Percentiles rank a stretch among this genome's conserved stretches.
phyloP scores from a whole-genome alignment of 2,113 vertebrate genomes.

The Mionectes macconnelli region DNA sequence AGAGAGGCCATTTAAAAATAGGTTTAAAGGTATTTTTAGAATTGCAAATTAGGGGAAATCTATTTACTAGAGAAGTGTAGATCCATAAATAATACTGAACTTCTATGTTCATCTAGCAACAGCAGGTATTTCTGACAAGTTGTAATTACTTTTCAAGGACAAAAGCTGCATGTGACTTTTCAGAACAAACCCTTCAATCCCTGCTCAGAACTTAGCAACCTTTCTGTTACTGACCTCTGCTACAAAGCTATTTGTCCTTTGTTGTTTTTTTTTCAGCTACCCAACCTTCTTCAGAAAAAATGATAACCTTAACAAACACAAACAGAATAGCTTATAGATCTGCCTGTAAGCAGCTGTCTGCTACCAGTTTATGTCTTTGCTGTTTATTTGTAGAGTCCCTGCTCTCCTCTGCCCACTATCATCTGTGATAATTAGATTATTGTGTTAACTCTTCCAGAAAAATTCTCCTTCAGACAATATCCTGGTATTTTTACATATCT shows the following conservation, averaged over 20 bases:
- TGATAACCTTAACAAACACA: not conserved
- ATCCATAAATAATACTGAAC: not conserved
- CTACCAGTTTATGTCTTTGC: not conserved
- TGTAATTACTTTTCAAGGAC: slow-evolving; percentile 20
- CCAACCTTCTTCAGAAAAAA: not conserved
- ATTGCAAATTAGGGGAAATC: slow-evolving; percentile 25
- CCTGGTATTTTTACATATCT: not conserved
- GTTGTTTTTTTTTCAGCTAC: not conserved
- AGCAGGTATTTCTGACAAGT: slow-evolving; percentile 13
- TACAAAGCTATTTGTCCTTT: not conserved
- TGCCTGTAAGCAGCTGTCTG: not conserved
- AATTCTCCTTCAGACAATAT: not conserved
- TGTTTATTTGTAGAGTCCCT: not conserved
- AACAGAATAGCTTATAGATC: not conserved
- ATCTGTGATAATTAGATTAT: not conserved
- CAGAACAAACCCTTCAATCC: not conserved
- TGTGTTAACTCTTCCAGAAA: not conserved
- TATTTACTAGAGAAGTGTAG: slow-evolving; percentile 21
- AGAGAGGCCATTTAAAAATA: slow-evolving; percentile 22
- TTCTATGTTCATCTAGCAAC: slow-evolving; percentile 16
- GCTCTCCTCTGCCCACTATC: not conserved
- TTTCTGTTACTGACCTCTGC: slow-evolving; percentile 1
- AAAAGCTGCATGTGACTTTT: not conserved
- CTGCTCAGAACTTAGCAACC: not conserved
- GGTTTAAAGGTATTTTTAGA: slow-evolving; percentile 21